Conservation (phyloP, 2,888 invertebrate species). For the Tiphia femorata region DNA sequence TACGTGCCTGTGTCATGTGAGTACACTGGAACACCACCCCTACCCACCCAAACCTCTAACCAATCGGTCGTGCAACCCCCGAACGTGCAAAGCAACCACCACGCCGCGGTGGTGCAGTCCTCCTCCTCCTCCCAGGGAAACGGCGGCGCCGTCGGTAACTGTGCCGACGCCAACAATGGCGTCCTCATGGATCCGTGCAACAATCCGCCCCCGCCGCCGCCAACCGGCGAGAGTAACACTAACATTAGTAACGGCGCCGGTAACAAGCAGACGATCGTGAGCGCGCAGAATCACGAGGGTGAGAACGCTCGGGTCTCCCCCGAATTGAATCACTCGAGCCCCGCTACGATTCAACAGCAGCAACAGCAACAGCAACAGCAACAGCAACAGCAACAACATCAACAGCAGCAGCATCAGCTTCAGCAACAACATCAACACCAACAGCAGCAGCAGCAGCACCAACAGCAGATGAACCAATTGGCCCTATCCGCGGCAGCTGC, state of each 20-base stretch:
- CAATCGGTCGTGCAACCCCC: conserved; percentile 62
- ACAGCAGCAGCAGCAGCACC: conserved; percentile 70
- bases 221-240: conserved; percentile 49
- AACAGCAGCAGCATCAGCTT: conserved; percentile 68
- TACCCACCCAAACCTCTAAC: conserved; percentile 70
- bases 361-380: conserved; percentile 40
- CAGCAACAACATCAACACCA: conserved; percentile 65
- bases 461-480: conserved; percentile 56
- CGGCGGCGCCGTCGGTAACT: conserved; percentile 46
- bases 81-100: conserved; percentile 49
- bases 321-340: conserved; percentile 65
- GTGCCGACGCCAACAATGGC: conserved; percentile 58
- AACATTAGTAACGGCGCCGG: conserved; percentile 41
- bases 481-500: conserved; percentile 43
- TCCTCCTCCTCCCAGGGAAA: conserved; percentile 53
- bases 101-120: conserved; percentile 50
- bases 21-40: conserved; percentile 84
- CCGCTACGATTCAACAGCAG: conserved; percentile 37
- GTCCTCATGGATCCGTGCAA: conserved; percentile 66
- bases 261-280: conserved; percentile 46
- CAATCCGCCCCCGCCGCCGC: conserved; percentile 66
- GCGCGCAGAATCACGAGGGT: conserved; percentile 60
- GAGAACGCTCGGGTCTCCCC: conserved; percentile 64
- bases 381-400: conserved; percentile 37
- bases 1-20: conserved; percentile 99